Conservation (phyloP, 2,888 invertebrate genomes). For the Clistopyga incitator region DNA sequence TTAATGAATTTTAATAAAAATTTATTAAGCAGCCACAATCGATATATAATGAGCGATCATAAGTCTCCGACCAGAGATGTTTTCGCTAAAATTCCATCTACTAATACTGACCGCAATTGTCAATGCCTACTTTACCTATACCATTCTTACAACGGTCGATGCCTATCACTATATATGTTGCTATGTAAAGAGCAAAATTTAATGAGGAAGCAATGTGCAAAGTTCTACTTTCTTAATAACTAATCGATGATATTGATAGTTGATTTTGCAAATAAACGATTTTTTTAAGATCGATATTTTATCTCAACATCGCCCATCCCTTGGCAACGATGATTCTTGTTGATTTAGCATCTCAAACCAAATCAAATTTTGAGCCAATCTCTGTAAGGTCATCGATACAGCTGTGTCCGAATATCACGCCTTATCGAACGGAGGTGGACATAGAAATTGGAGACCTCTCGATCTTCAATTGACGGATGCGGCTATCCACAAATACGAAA, state of each 20-base stretch:
- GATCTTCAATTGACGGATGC: conserved; percentile 32
- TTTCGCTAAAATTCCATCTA: too few relatives aligned
- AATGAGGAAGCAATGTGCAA: too few relatives aligned
- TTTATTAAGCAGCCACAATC: too few relatives aligned
- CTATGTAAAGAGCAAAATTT: too few relatives aligned
- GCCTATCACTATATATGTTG: too few relatives aligned
- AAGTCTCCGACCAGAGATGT: too few relatives aligned
- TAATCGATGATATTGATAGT: conserved; percentile 6
- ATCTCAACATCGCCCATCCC: conserved; percentile 8
- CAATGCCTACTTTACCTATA: too few relatives aligned
- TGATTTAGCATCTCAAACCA: not conserved
- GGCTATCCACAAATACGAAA: conserved; percentile 20
- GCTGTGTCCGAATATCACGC: conserved; percentile 9
- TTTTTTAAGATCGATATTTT: conserved; percentile 5
- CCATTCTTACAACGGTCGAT: too few relatives aligned
- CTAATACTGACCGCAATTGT: too few relatives aligned
- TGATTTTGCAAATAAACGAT: conserved; percentile 1
- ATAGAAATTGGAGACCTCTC: conserved; percentile 34
- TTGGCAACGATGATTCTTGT: not conserved
- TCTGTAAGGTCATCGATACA: conserved; percentile 20
- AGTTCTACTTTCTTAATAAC: not conserved
- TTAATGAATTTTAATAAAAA: too few relatives aligned
- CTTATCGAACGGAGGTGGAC: not conserved
- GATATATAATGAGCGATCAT: too few relatives aligned
- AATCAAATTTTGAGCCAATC: not conserved